Evolutionary conservation across 2,888 invertebrate genomes (phyloP).

Genomic region (Sphinx pinastri): DNA sequence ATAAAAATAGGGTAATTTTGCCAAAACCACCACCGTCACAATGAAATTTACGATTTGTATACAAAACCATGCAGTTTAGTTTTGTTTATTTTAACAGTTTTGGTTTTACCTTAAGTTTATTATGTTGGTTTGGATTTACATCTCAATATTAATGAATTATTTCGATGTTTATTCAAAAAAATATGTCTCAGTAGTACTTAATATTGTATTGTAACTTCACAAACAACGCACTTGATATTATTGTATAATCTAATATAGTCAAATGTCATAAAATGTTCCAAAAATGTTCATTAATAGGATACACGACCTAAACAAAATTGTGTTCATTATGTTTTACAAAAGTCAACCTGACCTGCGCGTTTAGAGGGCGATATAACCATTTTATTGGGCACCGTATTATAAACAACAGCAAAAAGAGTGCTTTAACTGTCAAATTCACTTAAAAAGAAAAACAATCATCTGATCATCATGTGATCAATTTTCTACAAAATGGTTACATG

Average conservation of each 20-base stretch:
- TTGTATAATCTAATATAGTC: neutral
- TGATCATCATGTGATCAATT: too few relatives aligned
- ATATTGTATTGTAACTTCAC: too few relatives aligned
- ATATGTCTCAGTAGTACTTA: too few relatives aligned
- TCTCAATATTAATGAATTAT: too few relatives aligned
- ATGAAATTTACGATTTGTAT: too few relatives aligned
- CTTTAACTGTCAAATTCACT: neutral
- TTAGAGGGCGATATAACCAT: constrained; percentile 17
- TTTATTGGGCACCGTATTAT: constrained; percentile 2
- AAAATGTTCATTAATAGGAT: neutral
- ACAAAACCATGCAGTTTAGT: too few relatives aligned
- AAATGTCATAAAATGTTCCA: neutral
- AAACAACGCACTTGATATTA: too few relatives aligned
- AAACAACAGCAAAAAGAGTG: constrained; percentile 7
- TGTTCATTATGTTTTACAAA: neutral
- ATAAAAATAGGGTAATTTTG: too few relatives aligned
- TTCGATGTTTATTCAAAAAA: too few relatives aligned
- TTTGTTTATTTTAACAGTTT: neutral
- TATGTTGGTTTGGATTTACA: neutral
- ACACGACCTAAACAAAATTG: neutral
- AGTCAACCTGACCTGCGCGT: constrained; percentile 1
- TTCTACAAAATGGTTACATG: too few relatives aligned
- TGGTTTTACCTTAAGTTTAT: neutral
- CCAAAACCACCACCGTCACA: too few relatives aligned
- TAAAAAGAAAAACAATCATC: neutral